phyloP scores from a whole-genome alignment of 2,113 vertebrate genomes.

The Eolophus roseicapilla region DNA sequence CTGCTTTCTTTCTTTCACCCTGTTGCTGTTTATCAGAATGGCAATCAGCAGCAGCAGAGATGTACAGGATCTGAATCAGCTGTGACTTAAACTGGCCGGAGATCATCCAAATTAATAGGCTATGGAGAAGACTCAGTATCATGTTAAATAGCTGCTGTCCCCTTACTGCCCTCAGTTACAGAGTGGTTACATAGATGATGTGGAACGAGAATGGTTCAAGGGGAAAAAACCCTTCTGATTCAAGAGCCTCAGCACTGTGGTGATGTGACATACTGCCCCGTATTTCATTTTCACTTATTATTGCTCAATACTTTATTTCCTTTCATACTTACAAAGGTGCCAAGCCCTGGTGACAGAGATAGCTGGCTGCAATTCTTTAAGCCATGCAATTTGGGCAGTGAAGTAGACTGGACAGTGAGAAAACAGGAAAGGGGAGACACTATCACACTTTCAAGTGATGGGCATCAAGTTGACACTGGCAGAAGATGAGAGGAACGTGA shows the following conservation, averaged over 20 bases:
- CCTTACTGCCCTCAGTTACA: not conserved
- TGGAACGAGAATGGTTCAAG: not conserved
- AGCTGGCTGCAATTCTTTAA: not conserved
- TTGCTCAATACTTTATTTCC: not conserved
- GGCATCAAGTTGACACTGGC: not conserved
- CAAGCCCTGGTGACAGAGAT: not conserved
- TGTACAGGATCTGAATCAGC: not conserved
- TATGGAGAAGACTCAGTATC: fast-evolving
- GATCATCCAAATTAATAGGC: not conserved
- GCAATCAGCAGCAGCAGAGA: not conserved
- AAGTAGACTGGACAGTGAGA: not conserved
- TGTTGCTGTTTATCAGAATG: not conserved
- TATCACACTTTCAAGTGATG: not conserved
- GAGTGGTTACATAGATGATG: not conserved
- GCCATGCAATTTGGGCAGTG: not conserved
- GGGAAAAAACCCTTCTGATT: not conserved
- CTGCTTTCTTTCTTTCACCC: not conserved
- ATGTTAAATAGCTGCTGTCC: not conserved
- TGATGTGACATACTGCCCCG: not conserved
- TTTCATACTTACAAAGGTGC: not conserved
- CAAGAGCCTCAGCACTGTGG: not conserved
- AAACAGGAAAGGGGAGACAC: not conserved
- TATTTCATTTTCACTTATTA: not conserved
- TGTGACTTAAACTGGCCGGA: not conserved
- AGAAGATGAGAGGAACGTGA: not conserved